Evolutionary conservation across 2,888 invertebrate species (phyloP).

Genomic region (Amphipoea oculea): DNA sequence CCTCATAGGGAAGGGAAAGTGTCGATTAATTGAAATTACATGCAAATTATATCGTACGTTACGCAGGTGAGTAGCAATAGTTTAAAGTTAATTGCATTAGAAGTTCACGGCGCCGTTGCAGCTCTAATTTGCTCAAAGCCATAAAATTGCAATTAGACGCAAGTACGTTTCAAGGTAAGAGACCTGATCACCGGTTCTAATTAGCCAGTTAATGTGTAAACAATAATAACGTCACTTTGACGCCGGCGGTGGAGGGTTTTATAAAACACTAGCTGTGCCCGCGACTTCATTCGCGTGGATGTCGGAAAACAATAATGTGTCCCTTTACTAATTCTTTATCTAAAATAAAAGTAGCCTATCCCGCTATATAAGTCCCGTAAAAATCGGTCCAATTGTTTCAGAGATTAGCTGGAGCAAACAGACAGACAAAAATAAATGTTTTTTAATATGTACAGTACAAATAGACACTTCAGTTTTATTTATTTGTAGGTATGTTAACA

Average conservation of each 20-base stretch:
- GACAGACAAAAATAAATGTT: too few species aligned
- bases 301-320: background rate
- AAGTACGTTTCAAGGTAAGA: conserved; percentile 48
- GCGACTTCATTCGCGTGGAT: background rate
- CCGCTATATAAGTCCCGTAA: too few species aligned
- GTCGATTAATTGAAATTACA: conserved; percentile 46
- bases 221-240: conserved; percentile 48
- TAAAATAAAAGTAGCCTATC: too few species aligned
- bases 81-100: conserved; percentile 59
- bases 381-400: too few species aligned
- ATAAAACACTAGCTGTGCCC: conserved; percentile 45
- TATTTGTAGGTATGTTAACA: conserved; percentile 29
- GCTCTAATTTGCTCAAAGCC: conserved; percentile 63
- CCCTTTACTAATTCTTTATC: background rate
- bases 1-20: conserved; percentile 18
- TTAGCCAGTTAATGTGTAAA: conserved; percentile 56
- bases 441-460: background rate
- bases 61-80: conserved; percentile 34
- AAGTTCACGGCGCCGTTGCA: conserved; percentile 49
- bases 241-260: conserved; percentile 13
- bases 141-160: conserved; percentile 65
- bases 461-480: background rate
- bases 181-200: conserved; percentile 51
- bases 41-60: conserved; percentile 36
- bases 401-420: too few species aligned